Evolutionary conservation across 2,113 vertebrate species (phyloP).

Genomic region (Cebus imitator): DNA sequence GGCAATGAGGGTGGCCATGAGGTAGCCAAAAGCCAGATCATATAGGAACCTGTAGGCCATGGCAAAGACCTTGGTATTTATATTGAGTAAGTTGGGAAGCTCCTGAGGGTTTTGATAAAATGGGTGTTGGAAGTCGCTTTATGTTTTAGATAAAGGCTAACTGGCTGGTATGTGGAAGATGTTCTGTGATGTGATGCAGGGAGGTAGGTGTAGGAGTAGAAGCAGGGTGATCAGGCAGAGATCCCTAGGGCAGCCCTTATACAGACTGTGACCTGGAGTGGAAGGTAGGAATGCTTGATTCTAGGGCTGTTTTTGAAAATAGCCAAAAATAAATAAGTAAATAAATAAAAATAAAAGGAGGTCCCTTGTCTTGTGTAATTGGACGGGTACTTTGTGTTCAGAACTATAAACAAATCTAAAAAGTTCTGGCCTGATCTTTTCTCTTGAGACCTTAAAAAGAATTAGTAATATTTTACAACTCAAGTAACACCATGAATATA

Average conservation of each 20-base stretch:
- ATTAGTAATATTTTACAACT: background rate
- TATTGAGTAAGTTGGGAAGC: background rate
- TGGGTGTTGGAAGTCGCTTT: background rate
- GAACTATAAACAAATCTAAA: background rate
- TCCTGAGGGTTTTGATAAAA: background rate
- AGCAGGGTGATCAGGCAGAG: background rate
- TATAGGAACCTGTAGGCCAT: background rate
- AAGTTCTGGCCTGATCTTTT: slow-evolving; percentile 16
- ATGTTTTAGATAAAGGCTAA: background rate
- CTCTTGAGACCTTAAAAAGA: background rate
- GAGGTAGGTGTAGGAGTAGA: background rate
- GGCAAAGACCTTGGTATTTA: background rate
- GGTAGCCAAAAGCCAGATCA: background rate
- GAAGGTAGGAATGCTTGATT: background rate
- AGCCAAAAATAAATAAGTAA: background rate
- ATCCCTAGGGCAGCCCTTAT: background rate
- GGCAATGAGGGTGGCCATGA: background rate
- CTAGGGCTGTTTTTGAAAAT: background rate
- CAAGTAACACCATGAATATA: background rate
- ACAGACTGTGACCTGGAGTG: background rate
- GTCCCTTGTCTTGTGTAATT: background rate
- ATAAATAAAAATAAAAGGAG: background rate
- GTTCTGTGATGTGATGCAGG: background rate
- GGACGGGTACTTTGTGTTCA: background rate
- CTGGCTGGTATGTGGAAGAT: background rate